Evolutionary conservation across 2,888 invertebrate species (phyloP).

Genomic region (Ichneumoninae sp.): DNA sequence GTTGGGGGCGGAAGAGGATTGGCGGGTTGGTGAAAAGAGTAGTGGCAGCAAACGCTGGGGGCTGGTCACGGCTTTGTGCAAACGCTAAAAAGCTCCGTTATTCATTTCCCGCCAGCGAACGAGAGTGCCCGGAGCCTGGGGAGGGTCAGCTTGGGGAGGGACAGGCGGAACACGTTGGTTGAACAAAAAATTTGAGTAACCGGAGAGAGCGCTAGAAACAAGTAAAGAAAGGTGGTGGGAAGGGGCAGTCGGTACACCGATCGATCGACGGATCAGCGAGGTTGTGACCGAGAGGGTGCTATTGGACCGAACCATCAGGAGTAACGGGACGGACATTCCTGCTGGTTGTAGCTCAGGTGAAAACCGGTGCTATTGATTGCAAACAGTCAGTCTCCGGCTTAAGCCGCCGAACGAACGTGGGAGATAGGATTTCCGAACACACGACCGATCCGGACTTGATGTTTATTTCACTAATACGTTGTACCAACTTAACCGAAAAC

Average conservation of each 20-base stretch:
- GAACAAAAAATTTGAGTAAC: slow-evolving; percentile 56
- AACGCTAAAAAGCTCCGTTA: slow-evolving; percentile 64
- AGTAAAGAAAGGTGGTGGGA: slow-evolving; percentile 30
- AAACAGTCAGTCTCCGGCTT: background rate
- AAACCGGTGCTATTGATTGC: slow-evolving; percentile 17
- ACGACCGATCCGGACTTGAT: slow-evolving; percentile 10
- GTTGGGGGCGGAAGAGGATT: background rate
- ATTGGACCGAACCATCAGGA: slow-evolving; percentile 36
- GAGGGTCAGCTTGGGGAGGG: background rate
- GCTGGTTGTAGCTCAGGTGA: slow-evolving; percentile 36
- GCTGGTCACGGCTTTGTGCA: slow-evolving; percentile 56
- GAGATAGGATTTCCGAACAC: slow-evolving; percentile 4
- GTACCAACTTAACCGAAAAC: slow-evolving; percentile 5
- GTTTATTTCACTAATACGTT: slow-evolving; percentile 55
- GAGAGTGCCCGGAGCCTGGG: slow-evolving; percentile 41
- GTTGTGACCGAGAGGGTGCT: slow-evolving; percentile 27
- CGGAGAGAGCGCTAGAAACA: slow-evolving; percentile 42
- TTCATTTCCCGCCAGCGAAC: slow-evolving; percentile 59
- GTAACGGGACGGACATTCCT: slow-evolving; percentile 31
- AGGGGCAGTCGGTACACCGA: slow-evolving; percentile 26
- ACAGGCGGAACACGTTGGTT: slow-evolving; percentile 38
- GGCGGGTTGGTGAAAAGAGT: slow-evolving; percentile 33
- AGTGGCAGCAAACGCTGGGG: slow-evolving; percentile 56
- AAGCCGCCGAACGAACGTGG: background rate
- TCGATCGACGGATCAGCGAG: slow-evolving; percentile 59